phyloP scores from a whole-genome alignment of 2,113 vertebrate species.

The Dunckerocampus dactyliophorus region DNA sequence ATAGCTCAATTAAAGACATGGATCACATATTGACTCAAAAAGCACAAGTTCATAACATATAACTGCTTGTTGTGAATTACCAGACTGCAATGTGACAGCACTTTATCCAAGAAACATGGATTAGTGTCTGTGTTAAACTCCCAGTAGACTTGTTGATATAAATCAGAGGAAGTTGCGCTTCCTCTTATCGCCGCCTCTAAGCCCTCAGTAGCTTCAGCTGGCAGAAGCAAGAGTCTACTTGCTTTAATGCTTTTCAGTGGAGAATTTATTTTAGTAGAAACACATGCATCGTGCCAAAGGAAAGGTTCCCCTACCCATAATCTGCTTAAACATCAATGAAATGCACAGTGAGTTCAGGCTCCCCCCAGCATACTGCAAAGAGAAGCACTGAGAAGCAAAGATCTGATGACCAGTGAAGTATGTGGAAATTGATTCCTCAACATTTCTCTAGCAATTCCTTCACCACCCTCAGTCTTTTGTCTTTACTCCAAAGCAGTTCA shows the following conservation, averaged over 20 bases:
- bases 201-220: slow-evolving; percentile 45
- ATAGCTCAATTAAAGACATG: neutral
- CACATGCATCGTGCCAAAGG: slow-evolving; percentile 57
- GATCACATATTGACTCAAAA: slow-evolving; percentile 1
- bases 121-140: slow-evolving; percentile 37
- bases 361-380: slow-evolving; percentile 57
- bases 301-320: slow-evolving; percentile 65
- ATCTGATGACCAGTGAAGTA: slow-evolving; percentile 54
- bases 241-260: slow-evolving; percentile 63
- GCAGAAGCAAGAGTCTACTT: slow-evolving; percentile 48
- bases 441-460: slow-evolving; percentile 38
- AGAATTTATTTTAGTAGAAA: slow-evolving; percentile 63
- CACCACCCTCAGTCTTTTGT: slow-evolving; percentile 42
- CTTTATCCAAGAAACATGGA: slow-evolving; percentile 22
- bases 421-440: slow-evolving; percentile 67
- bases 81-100: slow-evolving; percentile 16
- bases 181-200: slow-evolving; percentile 36
- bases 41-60: neutral
- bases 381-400: slow-evolving; percentile 55
- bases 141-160: slow-evolving; percentile 35
- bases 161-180: slow-evolving; percentile 46
- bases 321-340: slow-evolving; percentile 61
- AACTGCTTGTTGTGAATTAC: slow-evolving; percentile 4
- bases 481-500: slow-evolving; percentile 33
- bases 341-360: slow-evolving; percentile 59